A percentile compares a stretch with the other conserved stretches of the same genome.
Evolutionary conservation across 2,888 invertebrate species (phyloP).

Genomic region (Chesias legatella): DNA sequence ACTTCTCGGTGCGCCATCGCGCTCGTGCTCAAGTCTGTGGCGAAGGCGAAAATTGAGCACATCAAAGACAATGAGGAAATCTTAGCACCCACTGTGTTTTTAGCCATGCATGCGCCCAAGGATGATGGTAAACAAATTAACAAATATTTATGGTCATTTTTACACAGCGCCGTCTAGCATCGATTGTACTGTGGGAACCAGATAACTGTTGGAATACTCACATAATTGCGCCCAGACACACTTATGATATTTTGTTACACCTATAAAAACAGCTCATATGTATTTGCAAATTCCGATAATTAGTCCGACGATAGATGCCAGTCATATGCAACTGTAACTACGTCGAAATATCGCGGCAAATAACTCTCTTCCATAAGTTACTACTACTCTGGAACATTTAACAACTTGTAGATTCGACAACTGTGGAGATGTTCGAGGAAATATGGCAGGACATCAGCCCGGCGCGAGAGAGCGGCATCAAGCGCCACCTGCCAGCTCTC

Average conservation of each 20-base stretch:
- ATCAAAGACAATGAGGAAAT: constrained; percentile 87
- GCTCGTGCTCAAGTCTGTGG: constrained; percentile 88
- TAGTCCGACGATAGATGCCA: too few species aligned
- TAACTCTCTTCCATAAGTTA: too few species aligned
- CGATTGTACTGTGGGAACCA: too few species aligned
- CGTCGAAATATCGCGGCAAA: too few species aligned
- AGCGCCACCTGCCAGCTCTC: constrained; percentile 87
- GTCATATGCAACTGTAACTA: too few species aligned
- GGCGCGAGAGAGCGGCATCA: constrained; percentile 91
- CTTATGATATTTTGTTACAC: too few species aligned
- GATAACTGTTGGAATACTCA: too few species aligned
- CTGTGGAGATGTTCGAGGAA: constrained; percentile 90
- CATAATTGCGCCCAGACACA: too few species aligned
- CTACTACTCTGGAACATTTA: too few species aligned
- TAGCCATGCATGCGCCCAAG: constrained; percentile 93
- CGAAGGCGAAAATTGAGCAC: constrained; percentile 90
- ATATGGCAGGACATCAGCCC: constrained; percentile 94
- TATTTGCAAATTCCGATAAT: too few species aligned
- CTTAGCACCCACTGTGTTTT: constrained; percentile 90
- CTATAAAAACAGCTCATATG: too few species aligned
- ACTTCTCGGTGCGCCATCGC: constrained; percentile 87
- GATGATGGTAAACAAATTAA: constrained; percentile 69
- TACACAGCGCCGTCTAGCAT: too few species aligned
- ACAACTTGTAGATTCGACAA: constrained; percentile 51
- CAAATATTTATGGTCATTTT: neutral